Evolutionary conservation across 2,797 vertebrate species (phyloP).

Genomic region (Melopsittacus undulatus): DNA sequence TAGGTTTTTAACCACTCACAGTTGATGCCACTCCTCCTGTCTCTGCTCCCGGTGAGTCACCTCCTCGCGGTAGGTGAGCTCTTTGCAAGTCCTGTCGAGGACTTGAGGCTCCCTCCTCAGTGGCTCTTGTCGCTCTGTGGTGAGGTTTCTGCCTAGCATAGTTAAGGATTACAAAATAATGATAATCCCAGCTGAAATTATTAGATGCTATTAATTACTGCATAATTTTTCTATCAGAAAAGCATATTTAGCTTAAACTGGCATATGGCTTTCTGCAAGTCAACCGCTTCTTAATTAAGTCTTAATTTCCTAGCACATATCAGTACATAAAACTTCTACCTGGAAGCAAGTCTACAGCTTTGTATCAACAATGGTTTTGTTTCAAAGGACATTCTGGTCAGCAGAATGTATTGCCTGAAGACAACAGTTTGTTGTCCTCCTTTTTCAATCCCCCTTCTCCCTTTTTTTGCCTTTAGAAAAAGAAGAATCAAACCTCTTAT

Average conservation of each 20-base stretch:
- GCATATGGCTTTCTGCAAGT: not conserved
- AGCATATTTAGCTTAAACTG: not conserved
- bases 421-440: not conserved
- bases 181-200: not conserved
- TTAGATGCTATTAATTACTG: not conserved
- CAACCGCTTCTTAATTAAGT: not conserved
- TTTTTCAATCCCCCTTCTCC: not conserved
- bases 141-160: not conserved
- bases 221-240: not conserved
- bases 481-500: not conserved
- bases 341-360: not conserved
- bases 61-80: too few species aligned
- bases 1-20: too few species aligned
- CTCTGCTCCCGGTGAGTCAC: too few species aligned
- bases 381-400: slow-evolving; percentile 45
- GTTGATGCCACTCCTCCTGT: too few species aligned
- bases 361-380: slow-evolving; percentile 47
- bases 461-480: not conserved
- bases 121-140: too few species aligned
- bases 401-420: slow-evolving; percentile 10
- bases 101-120: too few species aligned
- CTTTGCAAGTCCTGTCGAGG: too few species aligned
- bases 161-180: not conserved
- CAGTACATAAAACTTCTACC: not conserved
- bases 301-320: not conserved